Percentiles rank a stretch among this genome's conserved stretches.
phyloP scores from a whole-genome alignment of 1,140 invertebrate genomes.

The Pseudomyrmex flavicornis region DNA sequence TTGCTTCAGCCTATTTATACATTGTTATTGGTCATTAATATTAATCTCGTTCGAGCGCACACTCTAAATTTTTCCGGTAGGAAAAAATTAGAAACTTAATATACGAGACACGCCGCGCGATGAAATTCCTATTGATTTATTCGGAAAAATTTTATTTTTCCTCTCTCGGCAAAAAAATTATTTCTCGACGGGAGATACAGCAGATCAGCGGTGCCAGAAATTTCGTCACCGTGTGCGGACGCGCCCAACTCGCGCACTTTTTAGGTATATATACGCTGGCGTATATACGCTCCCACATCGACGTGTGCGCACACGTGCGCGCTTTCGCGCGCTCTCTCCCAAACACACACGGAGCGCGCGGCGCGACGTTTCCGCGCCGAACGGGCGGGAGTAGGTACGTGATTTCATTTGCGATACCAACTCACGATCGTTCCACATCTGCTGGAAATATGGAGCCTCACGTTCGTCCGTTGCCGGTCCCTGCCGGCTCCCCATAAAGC shows the following conservation, averaged over 20 bases:
- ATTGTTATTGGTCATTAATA: constrained; percentile 8
- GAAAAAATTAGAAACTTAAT: not conserved
- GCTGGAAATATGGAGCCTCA: constrained; percentile 74
- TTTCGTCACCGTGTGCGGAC: no score
- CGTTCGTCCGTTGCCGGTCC: constrained; percentile 59
- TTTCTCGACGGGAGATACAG: no score
- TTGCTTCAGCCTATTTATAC: not conserved
- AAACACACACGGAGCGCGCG: constrained; percentile 61
- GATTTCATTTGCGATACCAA: constrained; percentile 84
- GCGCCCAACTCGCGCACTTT: no score
- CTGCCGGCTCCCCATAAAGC: constrained; percentile 68
- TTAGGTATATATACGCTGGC: not conserved
- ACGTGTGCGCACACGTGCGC: not conserved
- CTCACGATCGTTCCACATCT: constrained; percentile 80
- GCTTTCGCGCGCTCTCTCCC: constrained; percentile 15
- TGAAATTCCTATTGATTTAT: not conserved
- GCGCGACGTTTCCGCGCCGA: constrained; percentile 75
- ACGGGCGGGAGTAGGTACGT: constrained; percentile 78
- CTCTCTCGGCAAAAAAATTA: no score
- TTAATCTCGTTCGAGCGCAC: not conserved
- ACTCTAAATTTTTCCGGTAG: no score
- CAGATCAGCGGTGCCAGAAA: no score
- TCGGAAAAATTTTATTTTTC: not conserved
- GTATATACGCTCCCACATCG: not conserved
- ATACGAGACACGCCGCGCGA: not conserved